A percentile compares a stretch with the other conserved stretches of the same genome.
phyloP scores from a whole-genome alignment of 2,888 invertebrate species.

The Helobdella robusta region DNA sequence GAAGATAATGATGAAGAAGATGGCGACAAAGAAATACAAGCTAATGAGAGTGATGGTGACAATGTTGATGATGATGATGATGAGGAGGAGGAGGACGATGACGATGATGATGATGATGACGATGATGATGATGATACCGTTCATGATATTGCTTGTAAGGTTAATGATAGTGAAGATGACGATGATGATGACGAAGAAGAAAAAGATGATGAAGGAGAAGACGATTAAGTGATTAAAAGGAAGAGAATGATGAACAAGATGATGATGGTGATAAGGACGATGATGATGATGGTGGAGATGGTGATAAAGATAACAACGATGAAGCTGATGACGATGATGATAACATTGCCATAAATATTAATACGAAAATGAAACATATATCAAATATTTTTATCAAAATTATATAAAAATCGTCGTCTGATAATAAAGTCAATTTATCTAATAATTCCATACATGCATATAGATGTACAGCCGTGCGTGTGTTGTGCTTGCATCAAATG shows the following conservation, averaged over 20 bases:
- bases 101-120: constrained; percentile 15
- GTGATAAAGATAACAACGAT: constrained; percentile 20
- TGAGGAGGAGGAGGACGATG: constrained; percentile 5
- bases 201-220: constrained; percentile 11
- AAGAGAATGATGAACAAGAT: constrained; percentile 16
- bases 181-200: constrained; percentile 16
- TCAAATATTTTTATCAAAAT: too few species aligned
- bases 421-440: too few species aligned
- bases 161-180: constrained; percentile 14
- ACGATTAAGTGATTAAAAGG: constrained; percentile 10
- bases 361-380: too few species aligned
- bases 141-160: not conserved
- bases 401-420: too few species aligned
- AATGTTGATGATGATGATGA: constrained; percentile 11
- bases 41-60: constrained; percentile 10
- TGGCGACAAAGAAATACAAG: constrained; percentile 17
- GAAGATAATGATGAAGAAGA: constrained; percentile 26
- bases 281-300: constrained; percentile 21
- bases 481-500: too few species aligned
- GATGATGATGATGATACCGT: constrained; percentile 16
- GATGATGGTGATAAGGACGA: constrained; percentile 20
- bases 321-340: constrained; percentile 18
- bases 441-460: too few species aligned
- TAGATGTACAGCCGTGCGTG: too few species aligned
- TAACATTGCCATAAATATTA: not conserved